phyloP scores from a whole-genome alignment of 2,888 invertebrate genomes.

The Calliscelio sp. region DNA sequence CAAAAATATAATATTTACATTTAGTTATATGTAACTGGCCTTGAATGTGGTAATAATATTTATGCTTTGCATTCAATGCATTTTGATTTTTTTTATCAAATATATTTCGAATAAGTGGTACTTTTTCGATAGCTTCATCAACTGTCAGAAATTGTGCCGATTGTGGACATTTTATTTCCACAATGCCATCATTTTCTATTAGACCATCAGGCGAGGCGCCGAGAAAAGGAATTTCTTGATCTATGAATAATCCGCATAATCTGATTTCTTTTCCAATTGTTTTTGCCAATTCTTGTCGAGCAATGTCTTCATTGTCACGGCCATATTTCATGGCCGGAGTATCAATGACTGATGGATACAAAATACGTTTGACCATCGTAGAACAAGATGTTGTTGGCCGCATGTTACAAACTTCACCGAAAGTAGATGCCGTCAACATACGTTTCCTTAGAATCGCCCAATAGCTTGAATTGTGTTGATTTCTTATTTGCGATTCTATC shows the following conservation, averaged over 20 bases:
- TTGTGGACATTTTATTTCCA: slow-evolving; percentile 67
- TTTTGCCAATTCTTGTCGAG: slow-evolving; percentile 26
- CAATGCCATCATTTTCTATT: slow-evolving; percentile 58
- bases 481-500: not conserved
- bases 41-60: slow-evolving; percentile 57
- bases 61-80: slow-evolving; percentile 43
- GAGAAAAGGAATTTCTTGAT: slow-evolving; percentile 39
- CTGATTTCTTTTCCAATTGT: slow-evolving; percentile 16
- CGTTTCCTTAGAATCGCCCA: not conserved
- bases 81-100: not conserved
- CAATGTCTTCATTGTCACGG: slow-evolving; percentile 54
- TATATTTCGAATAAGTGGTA: not conserved
- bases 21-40: slow-evolving; percentile 52
- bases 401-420: slow-evolving; percentile 58
- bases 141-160: not conserved
- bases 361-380: not conserved
- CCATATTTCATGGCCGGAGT: not conserved
- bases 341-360: not conserved
- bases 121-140: slow-evolving; percentile 35
- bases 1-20: slow-evolving; percentile 37
- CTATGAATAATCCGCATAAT: slow-evolving; percentile 60
- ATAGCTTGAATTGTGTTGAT: not conserved
- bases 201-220: slow-evolving; percentile 68
- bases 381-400: slow-evolving; percentile 35
- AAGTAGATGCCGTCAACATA: slow-evolving; percentile 63